Conservation (phyloP, 1,140 invertebrate species). For the Drosophila suzukii region DNA sequence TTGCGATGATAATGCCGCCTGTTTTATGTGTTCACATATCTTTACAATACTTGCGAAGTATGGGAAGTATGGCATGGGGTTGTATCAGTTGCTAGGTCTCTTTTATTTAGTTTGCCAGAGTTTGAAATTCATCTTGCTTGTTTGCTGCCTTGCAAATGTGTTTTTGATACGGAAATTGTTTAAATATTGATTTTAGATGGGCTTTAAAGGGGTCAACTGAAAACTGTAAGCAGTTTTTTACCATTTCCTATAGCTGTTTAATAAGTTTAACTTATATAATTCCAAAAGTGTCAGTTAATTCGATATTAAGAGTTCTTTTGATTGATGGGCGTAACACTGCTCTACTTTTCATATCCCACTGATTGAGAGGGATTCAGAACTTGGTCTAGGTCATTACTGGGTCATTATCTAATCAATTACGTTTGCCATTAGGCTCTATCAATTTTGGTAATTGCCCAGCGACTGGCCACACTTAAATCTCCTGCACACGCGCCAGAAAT, state of each 20-base stretch:
- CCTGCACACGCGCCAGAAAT: constrained; percentile 46
- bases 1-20: constrained; percentile 76
- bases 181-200: constrained; percentile 61
- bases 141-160: constrained; percentile 42
- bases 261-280: background rate
- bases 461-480: constrained; percentile 11
- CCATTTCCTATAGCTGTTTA: background rate
- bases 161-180: constrained; percentile 59
- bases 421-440: constrained; percentile 18
- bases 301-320: constrained; percentile 9
- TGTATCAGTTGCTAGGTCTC: constrained; percentile 26
- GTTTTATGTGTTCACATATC: constrained; percentile 78
- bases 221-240: background rate
- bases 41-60: constrained; percentile 38
- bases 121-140: constrained; percentile 40
- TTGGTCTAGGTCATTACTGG: constrained; percentile 61
- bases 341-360: background rate
- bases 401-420: constrained; percentile 57
- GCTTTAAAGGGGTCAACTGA: background rate
- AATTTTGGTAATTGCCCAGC: constrained; percentile 13
- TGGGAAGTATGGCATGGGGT: background rate
- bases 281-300: constrained; percentile 4
- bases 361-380: background rate
- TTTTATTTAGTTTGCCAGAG: constrained; percentile 43
- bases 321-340: constrained; percentile 10